Conservation (phyloP, 2,113 vertebrate genomes). For the Cheilinus undulatus region DNA sequence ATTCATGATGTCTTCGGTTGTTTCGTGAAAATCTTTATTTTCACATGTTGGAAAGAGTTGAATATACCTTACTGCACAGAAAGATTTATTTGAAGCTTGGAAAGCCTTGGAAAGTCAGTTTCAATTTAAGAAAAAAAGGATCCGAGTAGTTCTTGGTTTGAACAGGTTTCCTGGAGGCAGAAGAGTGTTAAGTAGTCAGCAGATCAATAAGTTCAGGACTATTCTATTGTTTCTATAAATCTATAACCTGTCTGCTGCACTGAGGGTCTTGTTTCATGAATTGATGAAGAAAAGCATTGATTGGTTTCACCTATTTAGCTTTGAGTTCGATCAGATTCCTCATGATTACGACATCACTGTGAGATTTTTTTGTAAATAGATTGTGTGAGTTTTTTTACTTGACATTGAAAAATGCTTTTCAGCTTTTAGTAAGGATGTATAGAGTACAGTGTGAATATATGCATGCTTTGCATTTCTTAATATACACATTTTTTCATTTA, state of each 20-base stretch:
- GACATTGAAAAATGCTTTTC: not conserved
- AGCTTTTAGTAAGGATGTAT: not conserved
- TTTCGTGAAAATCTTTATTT: slow-evolving; percentile 45
- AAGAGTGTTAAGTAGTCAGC: not conserved
- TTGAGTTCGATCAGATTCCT: slow-evolving; percentile 1
- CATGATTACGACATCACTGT: slow-evolving; percentile 1
- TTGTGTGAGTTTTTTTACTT: slow-evolving; percentile 5
- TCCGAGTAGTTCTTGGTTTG: slow-evolving; percentile 14
- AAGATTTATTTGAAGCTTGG: slow-evolving; percentile 49
- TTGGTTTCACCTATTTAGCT: slow-evolving; percentile 9
- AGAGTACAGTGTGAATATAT: not conserved
- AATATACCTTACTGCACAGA: slow-evolving; percentile 8
- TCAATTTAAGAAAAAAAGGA: slow-evolving; percentile 30
- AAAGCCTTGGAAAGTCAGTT: slow-evolving; percentile 31
- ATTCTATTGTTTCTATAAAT: slow-evolving; percentile 15
- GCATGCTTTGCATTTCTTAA: not conserved
- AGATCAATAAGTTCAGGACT: slow-evolving; percentile 2
- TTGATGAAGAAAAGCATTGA: not conserved
- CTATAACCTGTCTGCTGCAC: not conserved
- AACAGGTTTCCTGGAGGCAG: slow-evolving; percentile 20
- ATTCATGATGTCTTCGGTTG: slow-evolving; percentile 29
- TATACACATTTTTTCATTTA: not conserved
- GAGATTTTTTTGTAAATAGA: not conserved
- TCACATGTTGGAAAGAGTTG: slow-evolving; percentile 16
- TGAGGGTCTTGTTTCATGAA: slow-evolving; percentile 7